Conservation (phyloP, 2,888 invertebrate species). For the Mantis religiosa region DNA sequence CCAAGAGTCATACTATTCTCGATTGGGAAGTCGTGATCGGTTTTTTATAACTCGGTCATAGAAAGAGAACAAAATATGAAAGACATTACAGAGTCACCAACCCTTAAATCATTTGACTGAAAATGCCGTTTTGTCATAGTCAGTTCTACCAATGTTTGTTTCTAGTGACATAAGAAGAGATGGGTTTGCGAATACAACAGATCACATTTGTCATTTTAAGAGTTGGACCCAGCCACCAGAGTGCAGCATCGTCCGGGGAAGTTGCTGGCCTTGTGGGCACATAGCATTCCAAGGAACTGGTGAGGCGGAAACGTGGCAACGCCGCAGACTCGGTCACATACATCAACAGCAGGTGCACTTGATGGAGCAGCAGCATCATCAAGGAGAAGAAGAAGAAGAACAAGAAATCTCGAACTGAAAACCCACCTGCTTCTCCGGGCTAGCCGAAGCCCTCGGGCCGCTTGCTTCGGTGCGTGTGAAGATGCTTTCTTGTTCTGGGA, state of each 20-base stretch:
- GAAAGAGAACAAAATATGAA: too few species aligned
- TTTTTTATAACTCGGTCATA: too few species aligned
- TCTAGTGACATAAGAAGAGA: too few species aligned
- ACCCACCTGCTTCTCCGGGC: constrained; percentile 26
- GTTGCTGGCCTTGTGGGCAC: constrained; percentile 18
- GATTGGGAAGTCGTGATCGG: too few species aligned
- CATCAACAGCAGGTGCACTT: constrained; percentile 29
- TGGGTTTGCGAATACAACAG: too few species aligned
- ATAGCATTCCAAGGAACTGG: constrained; percentile 20
- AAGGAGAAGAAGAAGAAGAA: background rate
- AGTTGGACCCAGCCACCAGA: background rate
- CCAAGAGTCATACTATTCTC: too few species aligned
- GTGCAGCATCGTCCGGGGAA: background rate
- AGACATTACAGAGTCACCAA: too few species aligned
- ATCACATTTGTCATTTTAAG: too few species aligned
- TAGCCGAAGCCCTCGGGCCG: background rate
- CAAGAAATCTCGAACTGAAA: constrained; percentile 27
- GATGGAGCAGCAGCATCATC: constrained; percentile 22
- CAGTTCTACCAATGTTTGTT: too few species aligned
- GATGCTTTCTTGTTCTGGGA: background rate
- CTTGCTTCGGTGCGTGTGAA: background rate
- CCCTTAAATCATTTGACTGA: too few species aligned
- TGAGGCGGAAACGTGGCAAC: constrained; percentile 25
- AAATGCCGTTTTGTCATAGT: too few species aligned
- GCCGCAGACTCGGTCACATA: constrained; percentile 26